Base-by-base conservation (phyloP, 2,888 invertebrate species). In the Sphaerophoria rueppellii region DNA sequence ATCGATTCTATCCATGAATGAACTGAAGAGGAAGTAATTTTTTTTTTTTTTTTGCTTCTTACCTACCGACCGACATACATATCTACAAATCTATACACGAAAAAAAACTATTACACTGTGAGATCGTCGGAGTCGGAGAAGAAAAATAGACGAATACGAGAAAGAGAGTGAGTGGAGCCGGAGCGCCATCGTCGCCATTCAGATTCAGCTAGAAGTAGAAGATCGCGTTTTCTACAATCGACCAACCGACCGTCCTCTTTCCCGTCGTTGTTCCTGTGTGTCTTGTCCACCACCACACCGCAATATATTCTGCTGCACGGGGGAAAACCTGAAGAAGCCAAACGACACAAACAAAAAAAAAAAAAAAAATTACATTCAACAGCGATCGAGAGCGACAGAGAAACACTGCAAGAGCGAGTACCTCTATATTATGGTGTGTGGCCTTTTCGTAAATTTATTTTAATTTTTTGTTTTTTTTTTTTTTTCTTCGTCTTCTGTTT, bases 1-100 rank as follows among this genome's bases (percentile, higher is more conserved):
- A 85, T 85, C 85, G 72, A 81, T 85, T 85, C 81, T 85, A 85
- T 85, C 85, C 85, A 85, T 85, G 85, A 85, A 85, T 85, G 85
- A 85, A 85, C 65, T 85, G 81, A 85, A 77, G 85, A 85, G 85
- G 85, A 85, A 85, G 85, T 85, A 81, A 85, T 85, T 85, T 85
- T 82, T 83, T 85, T 85, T 85, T 82, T 83, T 85, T 85, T 85
- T 75, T 67, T 74, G 78, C 80, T 83, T 80, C 80, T 71, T 67
- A 81, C 57, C 61, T 55, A 76, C 80, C 52, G 73, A 73, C 77
- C 72, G 67, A 82, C 55, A 83, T 79, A 79, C 54, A 52, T 48
- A 71, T 58, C 46, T 58, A 70, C 40, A 7, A 40, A 6, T 54
- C 12, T 43, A 70, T 46, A 55, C 55, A 70, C 12, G 12, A 43